A percentile compares a stretch with the other conserved stretches of the same genome.
Evolutionary conservation across 2,797 vertebrate species (phyloP).

Genomic region (Liparis tanakae): DNA sequence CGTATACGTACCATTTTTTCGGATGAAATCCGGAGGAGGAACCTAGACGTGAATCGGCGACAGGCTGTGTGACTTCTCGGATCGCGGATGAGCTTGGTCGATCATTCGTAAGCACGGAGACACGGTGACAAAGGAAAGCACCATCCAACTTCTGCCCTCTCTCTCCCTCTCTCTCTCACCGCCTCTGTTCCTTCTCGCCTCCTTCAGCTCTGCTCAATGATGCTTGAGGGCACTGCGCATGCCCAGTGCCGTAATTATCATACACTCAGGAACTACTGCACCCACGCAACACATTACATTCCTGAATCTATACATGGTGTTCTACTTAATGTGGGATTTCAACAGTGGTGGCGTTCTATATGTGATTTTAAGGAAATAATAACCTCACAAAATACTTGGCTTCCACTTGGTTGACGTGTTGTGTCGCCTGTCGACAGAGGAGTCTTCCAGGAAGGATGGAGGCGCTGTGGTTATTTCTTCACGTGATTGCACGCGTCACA

Average conservation of each 20-base stretch:
- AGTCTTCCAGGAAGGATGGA: constrained; percentile 24
- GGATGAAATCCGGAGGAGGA: constrained; percentile 22
- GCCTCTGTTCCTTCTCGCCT: constrained; percentile 66
- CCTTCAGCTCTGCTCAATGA: constrained; percentile 53
- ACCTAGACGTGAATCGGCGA: constrained; percentile 9
- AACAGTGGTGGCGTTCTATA: too few species aligned
- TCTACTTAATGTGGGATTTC: not conserved
- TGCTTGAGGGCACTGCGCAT: constrained; percentile 64
- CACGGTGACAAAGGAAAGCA: constrained; percentile 61
- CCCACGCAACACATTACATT: constrained; percentile 6
- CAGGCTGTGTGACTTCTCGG: constrained; percentile 8
- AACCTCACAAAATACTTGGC: not conserved
- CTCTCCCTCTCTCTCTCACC: constrained; percentile 15
- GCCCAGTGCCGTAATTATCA: constrained; percentile 70
- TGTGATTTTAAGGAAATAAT: not conserved
- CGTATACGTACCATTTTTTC: constrained; percentile 64
- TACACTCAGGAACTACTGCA: constrained; percentile 48
- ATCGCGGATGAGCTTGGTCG: constrained; percentile 20
- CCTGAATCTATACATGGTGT: not conserved
- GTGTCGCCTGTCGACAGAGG: not conserved
- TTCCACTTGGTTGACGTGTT: not conserved
- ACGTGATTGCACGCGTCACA: not conserved
- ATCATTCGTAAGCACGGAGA: constrained; percentile 11
- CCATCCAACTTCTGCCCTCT: constrained; percentile 73
- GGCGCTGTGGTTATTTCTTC: constrained; percentile 49